Percentiles rank a stretch among this genome's conserved stretches.
These are phyloP conservation scores for Rhineura floridana DNA, from an alignment of 2,113 vertebrate genomes.

Conservation along the genomic window DNA sequence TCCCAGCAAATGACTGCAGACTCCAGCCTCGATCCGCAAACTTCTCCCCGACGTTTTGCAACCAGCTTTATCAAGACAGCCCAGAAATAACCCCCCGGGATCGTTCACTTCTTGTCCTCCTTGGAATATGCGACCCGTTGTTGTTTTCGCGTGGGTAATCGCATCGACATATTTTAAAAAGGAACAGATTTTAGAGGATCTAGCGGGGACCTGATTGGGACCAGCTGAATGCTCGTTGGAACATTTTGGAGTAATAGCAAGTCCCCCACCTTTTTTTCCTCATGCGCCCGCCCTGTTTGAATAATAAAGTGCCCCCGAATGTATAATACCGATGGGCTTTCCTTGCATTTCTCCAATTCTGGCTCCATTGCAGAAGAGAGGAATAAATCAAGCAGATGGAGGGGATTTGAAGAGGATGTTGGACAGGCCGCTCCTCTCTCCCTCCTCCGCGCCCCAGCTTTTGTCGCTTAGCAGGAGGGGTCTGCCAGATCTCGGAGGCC, in stretches of 20 bases:
- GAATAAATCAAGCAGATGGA: constrained; percentile 2
- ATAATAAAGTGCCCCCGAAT: neutral
- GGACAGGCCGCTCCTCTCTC: neutral
- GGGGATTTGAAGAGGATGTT: constrained; percentile 1
- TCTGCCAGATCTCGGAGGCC: neutral
- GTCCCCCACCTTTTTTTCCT: neutral
- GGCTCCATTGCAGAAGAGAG: neutral
- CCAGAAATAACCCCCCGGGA: neutral
- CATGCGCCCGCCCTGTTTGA: neutral
- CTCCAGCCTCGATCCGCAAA: neutral
- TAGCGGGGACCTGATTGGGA: neutral
- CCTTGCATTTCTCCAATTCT: neutral
- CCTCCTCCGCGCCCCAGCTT: neutral
- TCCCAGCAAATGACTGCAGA: too few relatives aligned
- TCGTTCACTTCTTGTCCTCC: neutral
- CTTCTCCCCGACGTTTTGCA: neutral
- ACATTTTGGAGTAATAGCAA: neutral
- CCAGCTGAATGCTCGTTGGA: constrained; percentile 10
- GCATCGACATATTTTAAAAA: neutral
- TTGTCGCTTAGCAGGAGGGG: neutral
- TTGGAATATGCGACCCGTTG: neutral
- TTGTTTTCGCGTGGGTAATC: neutral
- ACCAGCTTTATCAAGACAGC: neutral
- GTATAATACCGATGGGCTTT: neutral
- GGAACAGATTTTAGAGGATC: neutral